phyloP scores from a whole-genome alignment of 2,888 invertebrate genomes.

The Chloroclysta siterata region DNA sequence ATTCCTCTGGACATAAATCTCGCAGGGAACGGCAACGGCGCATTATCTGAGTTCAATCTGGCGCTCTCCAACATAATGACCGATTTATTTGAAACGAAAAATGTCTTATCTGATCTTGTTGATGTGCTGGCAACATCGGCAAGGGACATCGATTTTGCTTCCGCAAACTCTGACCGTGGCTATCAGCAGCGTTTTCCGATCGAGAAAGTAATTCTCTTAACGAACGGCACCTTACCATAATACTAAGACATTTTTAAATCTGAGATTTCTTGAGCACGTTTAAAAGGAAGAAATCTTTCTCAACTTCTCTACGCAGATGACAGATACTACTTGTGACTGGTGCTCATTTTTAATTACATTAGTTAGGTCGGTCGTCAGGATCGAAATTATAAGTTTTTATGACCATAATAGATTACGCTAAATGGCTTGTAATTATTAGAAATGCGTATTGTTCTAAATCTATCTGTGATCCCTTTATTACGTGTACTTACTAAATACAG shows the following conservation, averaged over 20 bases:
- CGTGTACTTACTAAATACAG: neutral
- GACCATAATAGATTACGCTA: constrained; percentile 1
- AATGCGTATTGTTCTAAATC: neutral
- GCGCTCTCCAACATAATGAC: constrained; percentile 62
- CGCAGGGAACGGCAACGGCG: constrained; percentile 49
- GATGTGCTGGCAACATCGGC: constrained; percentile 42
- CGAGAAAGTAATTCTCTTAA: constrained; percentile 19
- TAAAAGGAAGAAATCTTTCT: neutral
- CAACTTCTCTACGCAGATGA: constrained; percentile 1
- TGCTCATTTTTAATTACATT: too few relatives aligned
- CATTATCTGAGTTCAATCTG: constrained; percentile 59
- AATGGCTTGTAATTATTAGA: neutral
- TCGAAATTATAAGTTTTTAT: too few relatives aligned
- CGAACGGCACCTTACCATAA: constrained; percentile 12
- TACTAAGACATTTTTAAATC: neutral
- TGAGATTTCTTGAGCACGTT: neutral
- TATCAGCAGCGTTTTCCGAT: constrained; percentile 15
- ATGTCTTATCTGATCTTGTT: constrained; percentile 60
- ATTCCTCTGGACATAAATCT: constrained; percentile 53
- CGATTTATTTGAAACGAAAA: constrained; percentile 69
- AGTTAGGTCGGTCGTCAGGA: too few relatives aligned
- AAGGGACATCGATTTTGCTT: constrained; percentile 33
- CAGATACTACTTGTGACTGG: too few relatives aligned
- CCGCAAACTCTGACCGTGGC: constrained; percentile 30
- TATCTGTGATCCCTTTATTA: too few relatives aligned